Evolutionary conservation across 2,888 invertebrate species (phyloP), one percentile per base, ranked within the genome.

Genomic region (Iselma pallidipennis): DNA sequence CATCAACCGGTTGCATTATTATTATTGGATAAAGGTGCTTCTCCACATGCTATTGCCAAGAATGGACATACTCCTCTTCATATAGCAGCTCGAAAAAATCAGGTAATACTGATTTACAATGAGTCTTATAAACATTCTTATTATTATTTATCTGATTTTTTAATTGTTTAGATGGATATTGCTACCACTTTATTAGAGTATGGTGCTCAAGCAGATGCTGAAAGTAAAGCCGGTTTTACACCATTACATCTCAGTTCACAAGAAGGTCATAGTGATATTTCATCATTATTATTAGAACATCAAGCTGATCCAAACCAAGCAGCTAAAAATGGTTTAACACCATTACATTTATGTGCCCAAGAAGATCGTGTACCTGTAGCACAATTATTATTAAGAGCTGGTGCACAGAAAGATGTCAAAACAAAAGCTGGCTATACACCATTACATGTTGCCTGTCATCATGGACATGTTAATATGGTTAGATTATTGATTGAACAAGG

Each of bases 121-220:
- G n/a, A n/a, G n/a, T n/a, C n/a, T n/a, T n/a, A n/a, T n/a, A n/a
- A n/a, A n/a, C n/a, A n/a, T n/a, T n/a, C n/a, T n/a, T n/a, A n/a
- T n/a, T n/a, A n/a, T n/a, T n/a, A n/a, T n/a, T n/a, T n/a, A n/a
- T n/a, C n/a, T n/a, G n/a, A n/a, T n/a, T n/a, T n/a, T n/a, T n/a
- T n/a, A n/a, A n/a, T n/a, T n/a, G n/a, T n/a, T n/a, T n/a, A n/a
- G 85, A 97, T 98, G 96, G 98, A 98, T 77, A 98, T 98, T 65
- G 98, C 98, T 0, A 95, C 95, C 2, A 96, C 97, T 0, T 84
- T 99, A 54, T 82, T 99, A 70, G 97, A 98, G 81, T 97, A 96
- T 75, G 96, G 96, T 33, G 98, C 98, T 0, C 89, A 95, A 73
- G 92, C 98, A 1, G 95, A 97, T 80, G 94, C 96, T 0, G 98